These are phyloP conservation scores for Anser cygnoides DNA, from an alignment of 2,113 vertebrate species.

Conservation along the genomic window DNA sequence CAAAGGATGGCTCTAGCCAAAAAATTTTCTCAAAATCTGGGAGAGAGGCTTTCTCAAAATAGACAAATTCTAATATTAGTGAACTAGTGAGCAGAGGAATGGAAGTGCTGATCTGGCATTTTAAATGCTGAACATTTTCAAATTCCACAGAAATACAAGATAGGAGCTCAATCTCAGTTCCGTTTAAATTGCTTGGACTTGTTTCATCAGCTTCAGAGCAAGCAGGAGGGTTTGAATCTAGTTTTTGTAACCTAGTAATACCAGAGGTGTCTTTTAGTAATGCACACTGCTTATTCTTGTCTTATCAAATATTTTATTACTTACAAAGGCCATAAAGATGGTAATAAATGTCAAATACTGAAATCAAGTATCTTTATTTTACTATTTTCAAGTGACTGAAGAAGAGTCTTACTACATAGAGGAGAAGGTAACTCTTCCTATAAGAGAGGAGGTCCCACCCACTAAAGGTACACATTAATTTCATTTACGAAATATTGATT, in stretches of 20 bases:
- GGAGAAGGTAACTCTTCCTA: slow-evolving; percentile 66
- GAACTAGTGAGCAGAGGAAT: background rate
- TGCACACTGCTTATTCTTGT: background rate
- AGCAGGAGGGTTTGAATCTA: background rate
- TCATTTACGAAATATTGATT: background rate
- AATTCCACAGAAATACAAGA: background rate
- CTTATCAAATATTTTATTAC: background rate
- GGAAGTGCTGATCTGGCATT: background rate
- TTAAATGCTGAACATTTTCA: background rate
- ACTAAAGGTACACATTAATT: slow-evolving; percentile 71
- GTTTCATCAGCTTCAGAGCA: background rate
- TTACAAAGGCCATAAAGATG: background rate
- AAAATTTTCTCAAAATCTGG: background rate
- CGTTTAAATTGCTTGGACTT: background rate
- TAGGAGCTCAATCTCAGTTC: background rate
- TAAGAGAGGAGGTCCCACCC: slow-evolving; percentile 73
- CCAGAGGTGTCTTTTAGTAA: background rate
- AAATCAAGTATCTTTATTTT: slow-evolving; percentile 45
- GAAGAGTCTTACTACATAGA: slow-evolving; percentile 76
- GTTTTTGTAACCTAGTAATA: background rate
- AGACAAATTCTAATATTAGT: background rate
- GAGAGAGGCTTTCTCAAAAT: background rate
- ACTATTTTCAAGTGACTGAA: slow-evolving; percentile 77
- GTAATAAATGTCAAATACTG: background rate
- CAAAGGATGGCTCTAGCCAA: background rate